These are phyloP conservation scores for Tyria jacobaeae DNA, from an alignment of 2,888 invertebrate species.

Conservation along the genomic window DNA sequence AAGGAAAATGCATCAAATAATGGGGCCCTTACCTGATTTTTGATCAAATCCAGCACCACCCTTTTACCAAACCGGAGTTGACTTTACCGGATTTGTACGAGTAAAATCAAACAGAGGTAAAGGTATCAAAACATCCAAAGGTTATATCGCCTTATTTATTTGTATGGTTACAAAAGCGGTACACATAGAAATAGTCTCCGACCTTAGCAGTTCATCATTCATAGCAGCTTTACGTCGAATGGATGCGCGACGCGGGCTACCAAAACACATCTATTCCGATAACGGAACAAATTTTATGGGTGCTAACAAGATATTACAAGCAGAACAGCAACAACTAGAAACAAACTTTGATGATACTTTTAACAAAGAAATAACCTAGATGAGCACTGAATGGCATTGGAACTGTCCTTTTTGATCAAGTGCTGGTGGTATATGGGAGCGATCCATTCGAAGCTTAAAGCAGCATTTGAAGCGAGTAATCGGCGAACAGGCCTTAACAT, in stretches of 20 bases:
- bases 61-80: slow-evolving; percentile 2
- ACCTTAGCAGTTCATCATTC: neutral
- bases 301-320: too few species aligned
- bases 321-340: too few species aligned
- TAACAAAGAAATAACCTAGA: too few species aligned
- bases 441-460: too few species aligned
- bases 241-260: neutral
- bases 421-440: too few species aligned
- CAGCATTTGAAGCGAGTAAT: too few species aligned
- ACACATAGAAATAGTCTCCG: slow-evolving; percentile 15
- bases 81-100: neutral
- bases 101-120: slow-evolving; percentile 1
- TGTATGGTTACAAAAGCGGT: slow-evolving; percentile 15
- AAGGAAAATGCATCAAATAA: neutral
- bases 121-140: slow-evolving; percentile 6
- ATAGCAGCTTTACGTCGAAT: neutral
- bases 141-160: slow-evolving; percentile 10
- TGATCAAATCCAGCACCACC: neutral
- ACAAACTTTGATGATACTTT: too few species aligned
- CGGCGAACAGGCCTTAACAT: too few species aligned
- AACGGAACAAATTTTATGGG: neutral
- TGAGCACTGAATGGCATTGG: too few species aligned
- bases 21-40: neutral
- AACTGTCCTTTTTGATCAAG: too few species aligned
- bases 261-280: neutral